Evolutionary conservation across 1,140 invertebrate genomes (phyloP).

Genomic region (Pararge aegeria): DNA sequence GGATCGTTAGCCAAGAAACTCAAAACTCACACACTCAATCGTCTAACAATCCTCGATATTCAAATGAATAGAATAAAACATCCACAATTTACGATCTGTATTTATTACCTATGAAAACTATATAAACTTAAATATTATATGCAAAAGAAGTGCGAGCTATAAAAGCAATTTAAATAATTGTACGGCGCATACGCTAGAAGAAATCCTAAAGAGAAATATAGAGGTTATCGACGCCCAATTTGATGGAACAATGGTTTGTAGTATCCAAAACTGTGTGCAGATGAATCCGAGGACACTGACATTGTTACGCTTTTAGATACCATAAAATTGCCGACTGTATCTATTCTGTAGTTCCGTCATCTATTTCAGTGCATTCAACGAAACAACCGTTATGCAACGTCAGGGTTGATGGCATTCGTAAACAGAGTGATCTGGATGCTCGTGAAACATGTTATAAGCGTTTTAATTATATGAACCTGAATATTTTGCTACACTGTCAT

Average conservation of each 20-base stretch:
- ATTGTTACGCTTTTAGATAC: conserved; percentile 55
- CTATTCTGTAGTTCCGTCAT: conserved; percentile 51
- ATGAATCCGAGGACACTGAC: conserved; percentile 49
- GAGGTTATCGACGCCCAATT: conserved; percentile 3
- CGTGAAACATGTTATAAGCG: neutral
- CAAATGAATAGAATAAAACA: neutral
- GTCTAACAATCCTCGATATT: too few relatives aligned
- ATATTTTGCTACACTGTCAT: too few relatives aligned
- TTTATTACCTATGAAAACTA: conserved; percentile 1
- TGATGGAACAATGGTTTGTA: conserved; percentile 21
- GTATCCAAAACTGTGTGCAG: conserved; percentile 32
- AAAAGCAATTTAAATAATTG: conserved; percentile 23
- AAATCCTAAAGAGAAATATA: conserved; percentile 21
- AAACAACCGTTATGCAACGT: conserved; percentile 45
- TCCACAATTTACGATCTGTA: too few relatives aligned
- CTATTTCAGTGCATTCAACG: conserved; percentile 42
- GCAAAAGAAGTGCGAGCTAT: conserved; percentile 18
- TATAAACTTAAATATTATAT: conserved; percentile 11
- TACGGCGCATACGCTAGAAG: conserved; percentile 15
- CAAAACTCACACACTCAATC: neutral
- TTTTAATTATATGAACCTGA: neutral
- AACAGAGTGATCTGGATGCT: conserved; percentile 6
- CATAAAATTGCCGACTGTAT: conserved; percentile 59
- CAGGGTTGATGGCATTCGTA: conserved; percentile 22
- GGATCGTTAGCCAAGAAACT: neutral